Evolutionary conservation across 2,888 invertebrate genomes (phyloP).

Genomic region (Tachystola acroxantha): DNA sequence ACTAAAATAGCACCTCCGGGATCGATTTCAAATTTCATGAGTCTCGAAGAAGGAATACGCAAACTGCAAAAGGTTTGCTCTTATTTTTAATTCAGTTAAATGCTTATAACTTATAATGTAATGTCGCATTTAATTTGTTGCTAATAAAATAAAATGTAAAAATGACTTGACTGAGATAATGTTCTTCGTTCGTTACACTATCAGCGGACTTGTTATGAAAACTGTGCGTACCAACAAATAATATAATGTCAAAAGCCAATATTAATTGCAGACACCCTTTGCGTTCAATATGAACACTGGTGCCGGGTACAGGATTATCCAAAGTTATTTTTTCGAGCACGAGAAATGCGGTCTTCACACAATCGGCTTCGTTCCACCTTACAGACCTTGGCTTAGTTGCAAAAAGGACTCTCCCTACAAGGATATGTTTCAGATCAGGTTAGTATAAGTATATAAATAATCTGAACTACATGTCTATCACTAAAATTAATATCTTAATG

Average conservation of each 20-base stretch:
- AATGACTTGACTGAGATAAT: constrained; percentile 85
- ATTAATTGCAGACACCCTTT: constrained; percentile 76
- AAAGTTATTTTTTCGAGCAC: constrained; percentile 79
- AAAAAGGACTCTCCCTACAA: constrained; percentile 76
- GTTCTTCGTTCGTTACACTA: too few species aligned
- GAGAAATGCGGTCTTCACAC: constrained; percentile 84
- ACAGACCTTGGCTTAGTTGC: constrained; percentile 73
- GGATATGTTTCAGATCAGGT: constrained; percentile 80
- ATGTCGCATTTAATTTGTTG: too few species aligned
- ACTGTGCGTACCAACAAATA: too few species aligned
- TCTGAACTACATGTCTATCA: too few species aligned
- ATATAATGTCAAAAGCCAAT: too few species aligned
- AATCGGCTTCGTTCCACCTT: constrained; percentile 72
- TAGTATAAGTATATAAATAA: too few species aligned
- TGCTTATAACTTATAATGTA: too few species aligned
- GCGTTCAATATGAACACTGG: constrained; percentile 81
- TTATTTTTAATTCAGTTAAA: too few species aligned
- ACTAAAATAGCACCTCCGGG: constrained; percentile 47
- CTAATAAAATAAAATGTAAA: constrained; percentile 65
- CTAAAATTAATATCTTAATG: too few species aligned
- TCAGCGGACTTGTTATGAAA: too few species aligned
- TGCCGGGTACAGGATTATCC: constrained; percentile 78
- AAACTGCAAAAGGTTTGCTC: constrained; percentile 1
- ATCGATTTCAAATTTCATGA: constrained; percentile 57
- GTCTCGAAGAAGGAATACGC: constrained; percentile 65